A percentile compares a stretch with the other conserved stretches of the same genome.
Evolutionary conservation across 1,140 invertebrate species (phyloP).

Genomic region (Meloidogyne exigua): DNA sequence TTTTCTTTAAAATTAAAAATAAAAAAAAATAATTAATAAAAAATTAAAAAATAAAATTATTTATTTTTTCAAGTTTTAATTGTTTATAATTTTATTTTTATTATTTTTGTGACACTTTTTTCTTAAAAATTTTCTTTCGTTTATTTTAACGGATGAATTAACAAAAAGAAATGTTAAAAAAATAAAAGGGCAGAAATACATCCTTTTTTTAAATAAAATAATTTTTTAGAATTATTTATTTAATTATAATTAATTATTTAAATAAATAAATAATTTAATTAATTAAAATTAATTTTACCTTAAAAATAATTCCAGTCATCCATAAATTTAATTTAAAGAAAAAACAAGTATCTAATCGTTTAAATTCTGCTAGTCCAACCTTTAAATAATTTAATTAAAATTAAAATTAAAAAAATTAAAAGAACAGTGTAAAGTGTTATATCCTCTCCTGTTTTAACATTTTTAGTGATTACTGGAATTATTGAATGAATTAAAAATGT

Average conservation of each 20-base stretch:
- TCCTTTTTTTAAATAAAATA: too few species aligned
- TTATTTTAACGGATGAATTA: too few species aligned
- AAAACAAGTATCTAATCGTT: constrained; percentile 46
- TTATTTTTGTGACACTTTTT: too few species aligned
- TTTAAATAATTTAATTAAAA: background rate
- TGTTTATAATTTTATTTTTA: too few species aligned
- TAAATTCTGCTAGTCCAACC: constrained; percentile 54
- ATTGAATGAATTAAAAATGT: constrained; percentile 55
- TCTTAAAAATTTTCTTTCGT: too few species aligned
- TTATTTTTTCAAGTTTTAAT: too few species aligned
- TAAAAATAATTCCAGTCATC: constrained; percentile 53
- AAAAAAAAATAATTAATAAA: too few species aligned
- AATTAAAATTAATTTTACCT: constrained; percentile 27
- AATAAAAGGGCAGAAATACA: too few species aligned
- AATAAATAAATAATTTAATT: background rate
- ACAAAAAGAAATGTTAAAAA: too few species aligned
- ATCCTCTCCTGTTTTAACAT: constrained; percentile 24
- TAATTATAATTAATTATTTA: background rate
- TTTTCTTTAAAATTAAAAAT: too few species aligned
- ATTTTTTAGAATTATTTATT: too few species aligned
- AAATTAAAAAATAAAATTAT: too few species aligned
- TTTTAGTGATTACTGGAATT: constrained; percentile 30
- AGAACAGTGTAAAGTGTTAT: constrained; percentile 39
- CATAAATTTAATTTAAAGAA: constrained; percentile 54
- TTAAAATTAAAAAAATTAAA: background rate